Evolutionary conservation across 2,797 vertebrate species (phyloP), one percentile per base, ranked within the genome.

Genomic region (Chaenodraco wilsoni): DNA sequence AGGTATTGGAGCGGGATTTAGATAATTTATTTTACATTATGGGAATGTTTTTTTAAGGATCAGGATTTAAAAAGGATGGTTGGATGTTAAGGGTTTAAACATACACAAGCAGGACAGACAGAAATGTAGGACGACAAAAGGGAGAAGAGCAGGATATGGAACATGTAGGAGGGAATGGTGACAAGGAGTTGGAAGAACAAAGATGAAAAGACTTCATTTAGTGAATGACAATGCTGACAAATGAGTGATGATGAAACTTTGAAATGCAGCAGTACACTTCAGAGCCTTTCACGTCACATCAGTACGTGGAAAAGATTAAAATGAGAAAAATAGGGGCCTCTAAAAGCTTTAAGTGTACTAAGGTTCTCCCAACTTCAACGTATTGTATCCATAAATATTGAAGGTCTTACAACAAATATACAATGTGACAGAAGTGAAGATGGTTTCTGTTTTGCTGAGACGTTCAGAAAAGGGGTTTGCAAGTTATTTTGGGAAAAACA

Each of bases 131-230:
- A 69, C 0, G 19, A 84, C 67, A 84, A 82, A 69, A 72, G 64
- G 64, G 41, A 51, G 56, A 57, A 48, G 55, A 62, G 52, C 66
- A 75, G 16, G 65, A 66, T 40, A 52, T 79, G 63, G 67, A 69
- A 66, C 3, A 45, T 64, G 82, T 83, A 60, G 83, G 86, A 81
- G 78, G 76, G 45, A 69, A 79, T 49, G 58, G 54, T 65, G 73
- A 74, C 78, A 64, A 68, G 68, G 71, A 64, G 64, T 69, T 44
- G 83, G 82, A 80, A 52, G 72, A 87, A 78, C 19, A 78, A 76
- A 78, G 78, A 88, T 86, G 83, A 88, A 88, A 76, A 79, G 78
- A 81, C 75, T 81, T 68, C 19, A 67, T 81, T 88, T 72, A 86
- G 65, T 83, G 77, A 41, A 54, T 65, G 74, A 81, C 64, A 89